Evolutionary conservation across 2,888 invertebrate species (phyloP).

Genomic region (Stenodera caucasica): DNA sequence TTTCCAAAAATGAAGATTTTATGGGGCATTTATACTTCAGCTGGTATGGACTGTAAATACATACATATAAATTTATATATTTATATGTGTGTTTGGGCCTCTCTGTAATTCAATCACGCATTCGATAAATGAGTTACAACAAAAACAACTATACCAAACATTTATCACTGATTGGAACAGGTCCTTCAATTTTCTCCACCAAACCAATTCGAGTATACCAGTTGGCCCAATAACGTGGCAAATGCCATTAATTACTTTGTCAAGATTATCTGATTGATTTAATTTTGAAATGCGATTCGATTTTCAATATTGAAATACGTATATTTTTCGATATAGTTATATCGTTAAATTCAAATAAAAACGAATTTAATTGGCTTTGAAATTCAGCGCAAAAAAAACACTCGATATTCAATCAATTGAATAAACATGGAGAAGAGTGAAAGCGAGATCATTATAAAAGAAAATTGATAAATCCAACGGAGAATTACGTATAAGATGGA

Average conservation of each 20-base stretch:
- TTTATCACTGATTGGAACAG: constrained; percentile 25
- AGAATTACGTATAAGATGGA: neutral
- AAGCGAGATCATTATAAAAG: neutral
- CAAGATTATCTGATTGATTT: constrained; percentile 1
- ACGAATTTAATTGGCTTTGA: too few relatives aligned
- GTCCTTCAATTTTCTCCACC: constrained; percentile 14
- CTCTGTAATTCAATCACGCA: constrained; percentile 17
- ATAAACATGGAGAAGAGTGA: too few relatives aligned
- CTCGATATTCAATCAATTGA: too few relatives aligned
- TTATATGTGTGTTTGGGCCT: neutral
- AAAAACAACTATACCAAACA: constrained; percentile 24
- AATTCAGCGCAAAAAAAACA: too few relatives aligned
- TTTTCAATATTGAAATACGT: too few relatives aligned
- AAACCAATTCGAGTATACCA: neutral
- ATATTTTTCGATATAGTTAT: too few relatives aligned
- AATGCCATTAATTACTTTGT: neutral
- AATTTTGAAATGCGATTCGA: too few relatives aligned
- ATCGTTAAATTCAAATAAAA: too few relatives aligned
- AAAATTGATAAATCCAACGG: neutral
- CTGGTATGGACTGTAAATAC: too few relatives aligned
- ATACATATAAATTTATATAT: too few relatives aligned
- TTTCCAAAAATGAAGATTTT: too few relatives aligned
- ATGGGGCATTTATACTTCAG: too few relatives aligned
- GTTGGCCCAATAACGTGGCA: neutral
- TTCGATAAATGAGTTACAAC: constrained; percentile 23